These are phyloP conservation scores for Theretra japonica DNA, from an alignment of 2,888 invertebrate genomes.

Conservation along the genomic window DNA sequence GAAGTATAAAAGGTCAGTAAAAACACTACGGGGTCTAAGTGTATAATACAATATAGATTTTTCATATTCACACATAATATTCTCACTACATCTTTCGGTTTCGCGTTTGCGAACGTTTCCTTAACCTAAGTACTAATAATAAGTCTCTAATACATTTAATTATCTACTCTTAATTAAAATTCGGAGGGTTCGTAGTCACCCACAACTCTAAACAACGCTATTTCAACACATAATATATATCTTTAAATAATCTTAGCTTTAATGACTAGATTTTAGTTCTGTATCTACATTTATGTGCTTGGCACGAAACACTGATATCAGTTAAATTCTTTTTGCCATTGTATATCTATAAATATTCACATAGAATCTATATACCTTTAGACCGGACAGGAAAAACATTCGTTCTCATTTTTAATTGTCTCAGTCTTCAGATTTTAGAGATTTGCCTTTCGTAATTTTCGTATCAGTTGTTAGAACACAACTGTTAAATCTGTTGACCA, in stretches of 20 bases:
- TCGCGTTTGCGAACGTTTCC: conserved; percentile 49
- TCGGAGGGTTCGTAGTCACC: conserved; percentile 71
- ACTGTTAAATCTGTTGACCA: conserved; percentile 77
- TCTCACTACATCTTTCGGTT: conserved; percentile 80
- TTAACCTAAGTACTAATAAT: conserved; percentile 41
- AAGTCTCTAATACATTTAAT: conserved; percentile 52
- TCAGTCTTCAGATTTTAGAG: conserved; percentile 64
- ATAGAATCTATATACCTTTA: conserved; percentile 50
- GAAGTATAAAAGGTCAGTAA: conserved; percentile 81
- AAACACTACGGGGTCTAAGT: conserved; percentile 76
- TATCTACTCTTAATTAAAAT: conserved; percentile 62
- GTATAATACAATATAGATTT: conserved; percentile 66
- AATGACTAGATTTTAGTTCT: conserved; percentile 51
- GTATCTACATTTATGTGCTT: conserved; percentile 56
- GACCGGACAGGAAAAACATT: conserved; percentile 45
- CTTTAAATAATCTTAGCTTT: conserved; percentile 43
- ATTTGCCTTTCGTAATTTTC: conserved; percentile 54
- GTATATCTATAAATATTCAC: conserved; percentile 38
- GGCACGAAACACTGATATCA: conserved; percentile 52
- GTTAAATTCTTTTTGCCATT: conserved; percentile 34
- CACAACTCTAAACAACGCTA: conserved; percentile 47
- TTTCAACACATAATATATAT: conserved; percentile 41
- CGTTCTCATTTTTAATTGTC: conserved; percentile 36
- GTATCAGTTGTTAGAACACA: conserved; percentile 51
- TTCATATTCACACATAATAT: conserved; percentile 53